Base-by-base conservation (phyloP, 1,140 invertebrate species). In the Sitobion miscanthi region DNA sequence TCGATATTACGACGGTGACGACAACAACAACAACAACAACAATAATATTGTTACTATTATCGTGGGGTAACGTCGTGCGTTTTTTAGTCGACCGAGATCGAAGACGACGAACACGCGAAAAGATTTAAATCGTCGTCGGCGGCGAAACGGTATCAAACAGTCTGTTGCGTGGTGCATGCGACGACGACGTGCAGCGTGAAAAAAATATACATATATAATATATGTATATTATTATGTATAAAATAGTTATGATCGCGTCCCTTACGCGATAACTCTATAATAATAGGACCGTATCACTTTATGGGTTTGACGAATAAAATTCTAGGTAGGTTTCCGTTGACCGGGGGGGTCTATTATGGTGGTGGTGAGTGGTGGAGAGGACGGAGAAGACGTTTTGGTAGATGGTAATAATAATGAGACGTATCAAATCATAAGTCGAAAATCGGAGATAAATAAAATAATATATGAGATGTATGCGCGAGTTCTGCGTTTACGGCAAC, bases 61-160 rank as follows among this genome's bases (percentile, higher is more conserved):
- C 23, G 83, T 85, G 83, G 9, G 23, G 42, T 83, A 9, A 83
- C 77, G 77, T 83, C 62, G 62, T 77, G 62, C 62, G 62, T 77
- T 77, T 77, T 77, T 77, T n/a, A n/a, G 3, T 35, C n/a, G 62
- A 35, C 14, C n/a, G 30, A 77, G n/a, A 77, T 77, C 14, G 14
- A 77, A n/a, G 62, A n/a, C 62, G 30, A n/a, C 62, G 62, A 77
- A 77, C 62, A n/a, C 62, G n/a, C 62, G n/a, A 77, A 77, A n/a
- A 17, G 14, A 69, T n/a, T 69, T 69, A n/a, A 69, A 69, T 69
- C 11, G 62, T 69, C 62, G 30, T n/a, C 30, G 62, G 62, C 62
- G 62, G 62, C 1, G 62, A n/a, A n/a, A n/a, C 25, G 62, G 14
- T 77, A 77, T 77, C 62, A n/a, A 17, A 77, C n/a, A n/a, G 30